Evolutionary conservation across 2,113 vertebrate species (phyloP).

Genomic region (Cepphus grylle): DNA sequence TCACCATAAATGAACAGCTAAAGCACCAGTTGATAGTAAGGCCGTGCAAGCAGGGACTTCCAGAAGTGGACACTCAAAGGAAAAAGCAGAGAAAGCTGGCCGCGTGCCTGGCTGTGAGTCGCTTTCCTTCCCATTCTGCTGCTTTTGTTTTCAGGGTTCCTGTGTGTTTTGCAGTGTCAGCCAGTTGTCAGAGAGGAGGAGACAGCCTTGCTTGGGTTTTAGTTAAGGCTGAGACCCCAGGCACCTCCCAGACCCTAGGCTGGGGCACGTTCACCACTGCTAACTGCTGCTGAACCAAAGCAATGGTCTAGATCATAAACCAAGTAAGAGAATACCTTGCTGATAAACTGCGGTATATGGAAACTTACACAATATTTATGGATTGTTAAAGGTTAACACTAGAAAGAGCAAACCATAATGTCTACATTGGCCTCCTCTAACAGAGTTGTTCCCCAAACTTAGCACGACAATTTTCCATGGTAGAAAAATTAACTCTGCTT

Average conservation of each 20-base stretch:
- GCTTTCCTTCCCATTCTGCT: constrained; percentile 35
- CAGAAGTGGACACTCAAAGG: constrained; percentile 18
- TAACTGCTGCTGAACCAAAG: neutral
- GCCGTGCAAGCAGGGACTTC: constrained; percentile 18
- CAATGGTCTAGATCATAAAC: neutral
- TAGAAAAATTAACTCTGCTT: neutral
- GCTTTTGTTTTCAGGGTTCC: constrained; percentile 53
- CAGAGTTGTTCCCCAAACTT: neutral
- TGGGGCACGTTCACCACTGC: neutral
- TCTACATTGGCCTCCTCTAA: neutral
- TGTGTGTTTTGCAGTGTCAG: constrained; percentile 20
- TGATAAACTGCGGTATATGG: neutral
- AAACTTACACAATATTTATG: neutral
- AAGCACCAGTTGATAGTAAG: neutral
- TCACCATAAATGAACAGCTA: constrained; percentile 11
- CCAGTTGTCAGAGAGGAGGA: neutral
- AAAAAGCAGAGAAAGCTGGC: constrained; percentile 34
- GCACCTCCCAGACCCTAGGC: neutral
- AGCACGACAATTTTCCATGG: neutral
- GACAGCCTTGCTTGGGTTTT: neutral
- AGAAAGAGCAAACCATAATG: neutral
- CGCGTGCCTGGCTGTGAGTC: constrained; percentile 4
- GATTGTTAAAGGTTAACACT: neutral
- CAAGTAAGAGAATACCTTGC: neutral
- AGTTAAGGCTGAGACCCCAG: neutral